These are phyloP conservation scores for Tetrao urogallus DNA, from an alignment of 2,113 vertebrate species.

Conservation along the genomic window DNA sequence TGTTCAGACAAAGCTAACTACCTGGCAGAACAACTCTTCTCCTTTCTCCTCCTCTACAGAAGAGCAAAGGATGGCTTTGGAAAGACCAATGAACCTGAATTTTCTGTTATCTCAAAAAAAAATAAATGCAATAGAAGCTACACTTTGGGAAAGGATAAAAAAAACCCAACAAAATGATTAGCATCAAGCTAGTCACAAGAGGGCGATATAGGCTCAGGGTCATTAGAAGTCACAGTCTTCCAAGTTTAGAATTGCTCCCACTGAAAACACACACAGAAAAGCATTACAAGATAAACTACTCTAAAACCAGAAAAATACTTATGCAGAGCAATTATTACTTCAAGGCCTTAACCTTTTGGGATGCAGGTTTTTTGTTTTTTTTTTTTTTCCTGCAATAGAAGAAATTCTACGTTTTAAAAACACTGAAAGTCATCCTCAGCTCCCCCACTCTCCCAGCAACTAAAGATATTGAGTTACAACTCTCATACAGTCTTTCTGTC, in stretches of 20 bases:
- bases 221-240: accelerated
- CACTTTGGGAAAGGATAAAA: accelerated
- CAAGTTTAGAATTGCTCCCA: background rate
- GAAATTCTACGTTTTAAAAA: background rate
- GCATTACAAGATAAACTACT: background rate
- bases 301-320: background rate
- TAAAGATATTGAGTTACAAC: background rate
- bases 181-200: slow-evolving; percentile 11
- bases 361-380: background rate
- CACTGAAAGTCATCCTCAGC: background rate
- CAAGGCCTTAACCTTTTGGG: background rate
- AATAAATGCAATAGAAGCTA: background rate
- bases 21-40: background rate
- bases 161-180: accelerated
- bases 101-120: background rate
- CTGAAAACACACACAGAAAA: background rate
- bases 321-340: background rate
- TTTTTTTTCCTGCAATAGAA: background rate
- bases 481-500: background rate
- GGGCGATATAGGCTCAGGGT: background rate
- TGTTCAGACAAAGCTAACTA: background rate
- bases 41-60: background rate
- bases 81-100: background rate
- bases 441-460: background rate
- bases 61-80: background rate